A percentile compares a stretch with the other conserved stretches of the same genome.
phyloP scores from a whole-genome alignment of 2,888 invertebrate genomes.

The Labia minor region DNA sequence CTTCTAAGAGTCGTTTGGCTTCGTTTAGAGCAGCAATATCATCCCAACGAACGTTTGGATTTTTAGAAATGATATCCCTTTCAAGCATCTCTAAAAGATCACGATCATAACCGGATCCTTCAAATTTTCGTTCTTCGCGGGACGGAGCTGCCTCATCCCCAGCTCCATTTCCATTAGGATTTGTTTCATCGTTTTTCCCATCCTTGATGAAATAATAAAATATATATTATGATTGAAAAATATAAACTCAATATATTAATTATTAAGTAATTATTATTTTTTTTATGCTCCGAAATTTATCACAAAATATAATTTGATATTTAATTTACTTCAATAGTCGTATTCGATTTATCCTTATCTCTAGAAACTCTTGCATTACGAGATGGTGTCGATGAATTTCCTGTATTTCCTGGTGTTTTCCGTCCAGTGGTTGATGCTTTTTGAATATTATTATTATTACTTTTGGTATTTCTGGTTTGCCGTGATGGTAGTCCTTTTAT shows the following conservation, averaged over 20 bases:
- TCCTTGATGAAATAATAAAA: conserved; percentile 28
- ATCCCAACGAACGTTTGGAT: conserved; percentile 72
- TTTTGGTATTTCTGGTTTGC: conserved; percentile 13
- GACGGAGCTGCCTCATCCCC: conserved; percentile 47
- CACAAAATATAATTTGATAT: no score
- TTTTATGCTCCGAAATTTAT: conserved; percentile 17
- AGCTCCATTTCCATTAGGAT: conserved; percentile 36
- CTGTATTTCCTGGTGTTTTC: conserved; percentile 17
- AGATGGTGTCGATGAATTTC: conserved; percentile 16
- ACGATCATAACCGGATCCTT: conserved; percentile 69
- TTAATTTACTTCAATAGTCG: neutral
- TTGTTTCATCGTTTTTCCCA: conserved; percentile 36
- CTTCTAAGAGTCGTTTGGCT: conserved; percentile 66
- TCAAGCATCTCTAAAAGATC: conserved; percentile 81
- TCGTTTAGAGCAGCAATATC: conserved; percentile 63
- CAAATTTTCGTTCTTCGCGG: conserved; percentile 72
- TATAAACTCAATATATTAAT: no score
- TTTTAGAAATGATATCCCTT: conserved; percentile 63
- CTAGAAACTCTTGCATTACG: neutral
- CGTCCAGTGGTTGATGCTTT: conserved; percentile 18
- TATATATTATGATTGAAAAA: neutral
- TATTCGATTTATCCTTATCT: conserved; percentile 14
- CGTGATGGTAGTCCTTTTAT: conserved; percentile 20
- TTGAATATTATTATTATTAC: conserved; percentile 19
- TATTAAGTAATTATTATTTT: conserved; percentile 23